Conservation (phyloP, 1,140 invertebrate species). For the Wasmannia auropunctata region DNA sequence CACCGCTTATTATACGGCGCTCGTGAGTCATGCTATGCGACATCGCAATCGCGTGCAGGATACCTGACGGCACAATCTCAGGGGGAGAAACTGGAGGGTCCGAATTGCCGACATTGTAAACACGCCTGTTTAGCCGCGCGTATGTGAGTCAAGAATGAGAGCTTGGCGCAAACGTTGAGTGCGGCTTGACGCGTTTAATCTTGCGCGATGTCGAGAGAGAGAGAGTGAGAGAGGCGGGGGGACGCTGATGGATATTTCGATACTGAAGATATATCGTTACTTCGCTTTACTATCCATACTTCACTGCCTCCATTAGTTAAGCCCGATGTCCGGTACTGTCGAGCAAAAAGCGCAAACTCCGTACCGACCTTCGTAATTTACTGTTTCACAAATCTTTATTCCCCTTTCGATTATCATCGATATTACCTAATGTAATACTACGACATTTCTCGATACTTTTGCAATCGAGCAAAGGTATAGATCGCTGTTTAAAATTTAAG, state of each 20-base stretch:
- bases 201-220: neutral
- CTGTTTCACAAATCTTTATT: neutral
- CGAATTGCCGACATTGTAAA: constrained; percentile 76
- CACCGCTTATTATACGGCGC: constrained; percentile 56
- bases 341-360: neutral
- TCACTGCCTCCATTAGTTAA: neutral
- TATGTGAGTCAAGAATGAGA: constrained; percentile 64
- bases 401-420: neutral
- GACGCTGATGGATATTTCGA: constrained; percentile 18
- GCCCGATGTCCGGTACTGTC: neutral
- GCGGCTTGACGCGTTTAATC: constrained; percentile 54
- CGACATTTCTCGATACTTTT: neutral
- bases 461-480: neutral
- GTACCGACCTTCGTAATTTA: neutral
- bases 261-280: constrained; percentile 25
- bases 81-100: neutral
- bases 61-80: constrained; percentile 63
- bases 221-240: too few species aligned
- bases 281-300: neutral
- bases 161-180: constrained; percentile 17
- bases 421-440: neutral
- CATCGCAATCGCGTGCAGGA: constrained; percentile 69
- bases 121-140: constrained; percentile 69
- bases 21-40: constrained; percentile 70
- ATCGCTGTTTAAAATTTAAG: neutral